A percentile compares a stretch with the other conserved stretches of the same genome.
These are phyloP conservation scores for Urophycis tenuis DNA, from an alignment of 2,797 vertebrate genomes.

Conservation along the genomic window DNA sequence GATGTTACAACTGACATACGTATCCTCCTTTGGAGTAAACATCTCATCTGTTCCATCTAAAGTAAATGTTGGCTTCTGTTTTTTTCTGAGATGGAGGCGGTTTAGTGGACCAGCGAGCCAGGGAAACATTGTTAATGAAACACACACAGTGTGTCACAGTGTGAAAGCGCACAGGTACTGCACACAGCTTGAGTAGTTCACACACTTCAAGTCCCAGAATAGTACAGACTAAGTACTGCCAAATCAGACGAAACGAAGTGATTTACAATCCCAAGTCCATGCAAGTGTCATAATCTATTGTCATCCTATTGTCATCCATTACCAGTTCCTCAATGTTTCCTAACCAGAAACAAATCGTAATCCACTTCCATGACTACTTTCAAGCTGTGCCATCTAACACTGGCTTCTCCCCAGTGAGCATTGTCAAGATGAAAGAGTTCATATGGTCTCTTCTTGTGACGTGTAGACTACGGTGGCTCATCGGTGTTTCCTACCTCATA, in stretches of 20 bases:
- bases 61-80: not conserved
- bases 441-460: not conserved
- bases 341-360: not conserved
- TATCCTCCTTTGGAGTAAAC: slow-evolving; percentile 11
- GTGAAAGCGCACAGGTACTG: no score
- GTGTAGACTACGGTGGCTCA: not conserved
- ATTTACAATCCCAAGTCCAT: no score
- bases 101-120: not conserved
- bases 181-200: no score
- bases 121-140: not conserved
- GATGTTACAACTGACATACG: slow-evolving; percentile 16
- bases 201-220: no score
- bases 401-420: not conserved
- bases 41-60: slow-evolving; percentile 11
- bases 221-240: no score
- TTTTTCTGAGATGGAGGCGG: not conserved
- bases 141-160: not conserved
- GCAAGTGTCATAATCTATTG: not conserved
- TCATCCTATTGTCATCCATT: not conserved
- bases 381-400: no score
- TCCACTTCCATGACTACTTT: not conserved
- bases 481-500: no score
- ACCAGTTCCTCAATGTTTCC: not conserved
- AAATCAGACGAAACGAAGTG: no score
- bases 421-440: not conserved